Conservation (phyloP, 2,888 invertebrate species). For the Belgica antarctica region DNA sequence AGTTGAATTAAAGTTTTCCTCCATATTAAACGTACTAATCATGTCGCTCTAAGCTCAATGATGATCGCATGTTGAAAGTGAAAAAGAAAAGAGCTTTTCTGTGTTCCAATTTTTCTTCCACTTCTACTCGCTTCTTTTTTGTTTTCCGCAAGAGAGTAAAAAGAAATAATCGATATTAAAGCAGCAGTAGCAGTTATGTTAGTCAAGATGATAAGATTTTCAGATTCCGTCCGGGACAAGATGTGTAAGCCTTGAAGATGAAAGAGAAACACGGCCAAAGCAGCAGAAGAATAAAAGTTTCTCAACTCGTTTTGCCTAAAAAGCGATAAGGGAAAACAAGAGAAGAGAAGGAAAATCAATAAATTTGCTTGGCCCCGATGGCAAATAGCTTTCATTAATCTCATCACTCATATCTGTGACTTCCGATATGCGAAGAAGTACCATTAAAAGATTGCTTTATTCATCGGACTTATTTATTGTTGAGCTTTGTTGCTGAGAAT, state of each 20-base stretch:
- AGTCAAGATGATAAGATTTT: constrained; percentile 17
- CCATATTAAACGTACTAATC: constrained; percentile 29
- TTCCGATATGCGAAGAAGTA: background rate
- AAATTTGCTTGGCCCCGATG: background rate
- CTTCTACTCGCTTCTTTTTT: background rate
- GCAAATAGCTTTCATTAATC: constrained; percentile 32
- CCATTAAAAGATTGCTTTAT: constrained; percentile 37
- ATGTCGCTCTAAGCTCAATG: constrained; percentile 39
- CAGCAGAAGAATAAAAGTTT: constrained; percentile 8
- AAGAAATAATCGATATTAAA: constrained; percentile 41
- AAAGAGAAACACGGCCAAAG: background rate
- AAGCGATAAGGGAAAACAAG: constrained; percentile 5
- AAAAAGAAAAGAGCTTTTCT: constrained; percentile 33
- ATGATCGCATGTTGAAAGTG: constrained; percentile 33
- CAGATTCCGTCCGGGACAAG: constrained; percentile 25
- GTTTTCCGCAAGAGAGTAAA: constrained; percentile 12
- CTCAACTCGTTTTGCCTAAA: constrained; percentile 3
- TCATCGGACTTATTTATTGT: constrained; percentile 16
- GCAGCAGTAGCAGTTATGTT: constrained; percentile 22
- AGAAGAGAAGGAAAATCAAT: constrained; percentile 3
- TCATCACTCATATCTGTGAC: constrained; percentile 9
- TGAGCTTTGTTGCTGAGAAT: background rate
- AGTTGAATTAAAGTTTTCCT: constrained; percentile 40
- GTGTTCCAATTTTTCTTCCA: constrained; percentile 15
- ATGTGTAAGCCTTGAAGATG: constrained; percentile 4